Evolutionary conservation across 1,140 invertebrate species (phyloP), one percentile per base, ranked within the genome.

Genomic region (Drosophila malerkotliana): DNA sequence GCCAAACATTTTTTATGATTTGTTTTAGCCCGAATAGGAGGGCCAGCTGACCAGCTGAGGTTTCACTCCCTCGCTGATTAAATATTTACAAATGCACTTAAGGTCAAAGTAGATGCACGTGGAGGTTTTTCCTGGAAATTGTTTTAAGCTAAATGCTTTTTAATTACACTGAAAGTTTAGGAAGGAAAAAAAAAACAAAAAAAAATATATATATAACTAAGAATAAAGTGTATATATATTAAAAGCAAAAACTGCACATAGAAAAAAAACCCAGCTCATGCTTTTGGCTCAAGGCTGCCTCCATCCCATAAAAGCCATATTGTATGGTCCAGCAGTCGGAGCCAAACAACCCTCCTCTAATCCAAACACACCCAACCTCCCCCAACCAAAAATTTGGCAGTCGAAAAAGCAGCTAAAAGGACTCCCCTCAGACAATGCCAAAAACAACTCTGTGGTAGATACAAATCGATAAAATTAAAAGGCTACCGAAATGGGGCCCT

Each of bases 291-390:
- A 83, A 81, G 68, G 79, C 75, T 60, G 63, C 61, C 78, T 78
- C 71, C 76, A 71, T 72, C 78, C 78, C 82, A 82, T 87, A 87
- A 88, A 87, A 87, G 71, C 12, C 78, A 87, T 66, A 87, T 87
- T 87, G 74, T 74, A 78, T 61, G 60, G 72, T 80, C 82, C 54
- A 67, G 18, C 41, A 61, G 28, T 56, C 78, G 45, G 28, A 41
- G 44, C 26, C 41, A 51, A 61, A 10, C 48, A 3, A 21, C 44
- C 61, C 47, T 39, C 45, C 41, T 15, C 18, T 30, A 30, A 37
- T n/a, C 30, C 68, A 59, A 57, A 28, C 48, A 18, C 45, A 51
- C 24, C 51, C 45, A 51, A 54, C 49, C 71, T 52, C 71, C 44
- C 21, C 37, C 60, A 57, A 62, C 72, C 49, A 73, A 44, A 44